These are phyloP conservation scores for Cossypha dichroa DNA, from an alignment of 2,797 vertebrate species.

Conservation along the genomic window DNA sequence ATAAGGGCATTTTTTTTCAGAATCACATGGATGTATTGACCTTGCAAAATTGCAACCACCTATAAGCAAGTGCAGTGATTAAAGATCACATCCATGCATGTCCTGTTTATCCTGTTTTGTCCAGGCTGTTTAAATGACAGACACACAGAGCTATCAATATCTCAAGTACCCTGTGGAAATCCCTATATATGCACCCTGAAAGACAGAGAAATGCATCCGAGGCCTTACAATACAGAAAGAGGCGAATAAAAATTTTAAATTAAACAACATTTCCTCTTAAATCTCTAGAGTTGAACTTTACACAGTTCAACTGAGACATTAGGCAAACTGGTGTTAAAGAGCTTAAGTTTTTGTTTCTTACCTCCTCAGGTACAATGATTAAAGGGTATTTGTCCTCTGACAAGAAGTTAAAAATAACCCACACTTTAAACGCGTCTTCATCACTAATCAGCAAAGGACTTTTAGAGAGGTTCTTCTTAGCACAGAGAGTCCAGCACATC, in stretches of 20 bases:
- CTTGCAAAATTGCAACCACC: not conserved
- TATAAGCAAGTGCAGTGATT: not conserved
- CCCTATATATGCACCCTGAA: not conserved
- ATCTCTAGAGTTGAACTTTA: not conserved
- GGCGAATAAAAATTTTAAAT: not conserved
- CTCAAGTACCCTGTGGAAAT: not conserved
- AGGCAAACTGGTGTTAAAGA: not conserved
- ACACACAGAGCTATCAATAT: not conserved
- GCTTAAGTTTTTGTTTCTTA: constrained; percentile 67
- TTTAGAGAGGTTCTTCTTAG: constrained; percentile 89
- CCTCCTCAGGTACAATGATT: constrained; percentile 93
- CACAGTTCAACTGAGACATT: not conserved
- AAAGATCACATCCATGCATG: not conserved
- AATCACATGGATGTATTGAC: not conserved
- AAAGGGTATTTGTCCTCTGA: constrained; percentile 94
- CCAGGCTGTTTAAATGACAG: not conserved
- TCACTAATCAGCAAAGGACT: constrained; percentile 84
- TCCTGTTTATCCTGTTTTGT: not conserved
- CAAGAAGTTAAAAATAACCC: constrained; percentile 98
- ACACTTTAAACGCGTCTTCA: constrained; percentile 94
- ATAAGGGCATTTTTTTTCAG: not conserved
- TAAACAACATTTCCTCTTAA: not conserved
- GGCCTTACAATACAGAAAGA: not conserved
- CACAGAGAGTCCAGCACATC: constrained; percentile 97
- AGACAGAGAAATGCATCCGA: not conserved